Percentiles rank a stretch among this genome's conserved stretches.
Conservation (phyloP, 2,888 invertebrate genomes). For the Dendrolimus houi region DNA sequence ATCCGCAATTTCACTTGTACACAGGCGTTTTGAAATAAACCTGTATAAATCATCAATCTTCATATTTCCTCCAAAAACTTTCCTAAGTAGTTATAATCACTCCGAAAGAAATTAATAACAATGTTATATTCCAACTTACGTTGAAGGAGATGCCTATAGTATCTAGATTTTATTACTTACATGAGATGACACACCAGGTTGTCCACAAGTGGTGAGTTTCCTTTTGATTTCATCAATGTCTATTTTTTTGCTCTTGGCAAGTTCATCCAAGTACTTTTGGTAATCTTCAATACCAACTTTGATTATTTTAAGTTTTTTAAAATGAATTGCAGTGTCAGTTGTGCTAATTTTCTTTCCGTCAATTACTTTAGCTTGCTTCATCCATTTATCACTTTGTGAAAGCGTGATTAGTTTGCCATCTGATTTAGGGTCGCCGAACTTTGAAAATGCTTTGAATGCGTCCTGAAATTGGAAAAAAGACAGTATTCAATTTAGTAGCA, state of each 20-base stretch:
- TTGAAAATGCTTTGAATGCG: slow-evolving; percentile 87
- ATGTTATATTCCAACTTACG: too few species aligned
- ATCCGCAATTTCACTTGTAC: too few species aligned
- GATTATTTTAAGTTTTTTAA: slow-evolving; percentile 90
- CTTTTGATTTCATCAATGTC: slow-evolving; percentile 86
- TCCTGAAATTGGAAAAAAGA: slow-evolving; percentile 68
- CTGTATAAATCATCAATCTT: too few species aligned
- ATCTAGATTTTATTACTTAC: slow-evolving; percentile 29
- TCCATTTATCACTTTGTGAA: slow-evolving; percentile 96
- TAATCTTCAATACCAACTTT: slow-evolving; percentile 88
- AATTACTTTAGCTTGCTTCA: slow-evolving; percentile 91
- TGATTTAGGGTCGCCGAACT: slow-evolving; percentile 91
- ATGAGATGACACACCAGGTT: slow-evolving; percentile 78
- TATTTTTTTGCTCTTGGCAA: slow-evolving; percentile 89
- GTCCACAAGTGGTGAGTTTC: slow-evolving; percentile 87
- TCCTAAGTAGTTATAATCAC: too few species aligned
- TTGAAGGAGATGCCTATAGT: too few species aligned
- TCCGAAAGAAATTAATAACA: too few species aligned
- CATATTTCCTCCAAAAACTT: too few species aligned
- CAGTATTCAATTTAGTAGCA: too few species aligned
- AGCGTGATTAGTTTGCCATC: slow-evolving; percentile 90
- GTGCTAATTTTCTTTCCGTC: slow-evolving; percentile 91
- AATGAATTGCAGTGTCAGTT: slow-evolving; percentile 92
- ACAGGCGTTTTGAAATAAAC: too few species aligned
- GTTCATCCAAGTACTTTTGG: slow-evolving; percentile 88